Evolutionary conservation across 2,113 vertebrate species (phyloP).

Genomic region (Chelonoidis abingdonii): DNA sequence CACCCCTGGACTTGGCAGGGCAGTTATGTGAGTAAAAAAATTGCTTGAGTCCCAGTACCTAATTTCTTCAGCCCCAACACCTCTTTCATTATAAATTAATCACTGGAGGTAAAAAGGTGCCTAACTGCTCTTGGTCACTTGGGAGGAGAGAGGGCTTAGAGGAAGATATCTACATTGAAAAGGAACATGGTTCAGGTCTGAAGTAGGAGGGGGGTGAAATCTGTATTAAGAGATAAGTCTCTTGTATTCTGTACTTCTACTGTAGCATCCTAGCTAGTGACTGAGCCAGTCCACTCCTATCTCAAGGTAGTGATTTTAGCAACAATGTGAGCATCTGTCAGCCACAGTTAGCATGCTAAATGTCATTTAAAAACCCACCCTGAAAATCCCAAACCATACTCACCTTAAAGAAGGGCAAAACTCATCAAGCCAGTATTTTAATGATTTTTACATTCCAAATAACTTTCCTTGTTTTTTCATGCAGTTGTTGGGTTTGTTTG

Average conservation of each 20-base stretch:
- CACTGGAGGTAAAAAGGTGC: neutral
- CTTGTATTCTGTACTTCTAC: neutral
- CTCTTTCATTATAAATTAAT: neutral
- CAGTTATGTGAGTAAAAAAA: too few relatives aligned
- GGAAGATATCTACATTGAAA: neutral
- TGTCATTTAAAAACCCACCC: neutral
- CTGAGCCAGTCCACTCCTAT: neutral
- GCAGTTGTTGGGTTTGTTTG: too few relatives aligned
- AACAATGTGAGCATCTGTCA: neutral
- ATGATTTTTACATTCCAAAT: neutral
- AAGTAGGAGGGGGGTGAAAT: neutral
- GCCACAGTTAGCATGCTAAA: neutral
- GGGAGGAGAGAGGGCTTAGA: neutral
- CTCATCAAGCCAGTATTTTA: neutral
- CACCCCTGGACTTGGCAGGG: too few relatives aligned
- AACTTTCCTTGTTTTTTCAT: constrained; percentile 23
- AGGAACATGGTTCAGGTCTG: neutral
- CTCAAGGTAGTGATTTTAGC: neutral
- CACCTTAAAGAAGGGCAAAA: neutral
- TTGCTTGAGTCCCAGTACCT: too few relatives aligned
- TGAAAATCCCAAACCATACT: neutral
- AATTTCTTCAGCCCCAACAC: neutral
- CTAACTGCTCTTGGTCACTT: neutral
- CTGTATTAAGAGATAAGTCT: neutral
- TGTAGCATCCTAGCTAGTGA: neutral